A percentile compares a stretch with the other conserved stretches of the same genome.
phyloP scores from a whole-genome alignment of 2,797 vertebrate genomes.

The Sebastes cheni region DNA sequence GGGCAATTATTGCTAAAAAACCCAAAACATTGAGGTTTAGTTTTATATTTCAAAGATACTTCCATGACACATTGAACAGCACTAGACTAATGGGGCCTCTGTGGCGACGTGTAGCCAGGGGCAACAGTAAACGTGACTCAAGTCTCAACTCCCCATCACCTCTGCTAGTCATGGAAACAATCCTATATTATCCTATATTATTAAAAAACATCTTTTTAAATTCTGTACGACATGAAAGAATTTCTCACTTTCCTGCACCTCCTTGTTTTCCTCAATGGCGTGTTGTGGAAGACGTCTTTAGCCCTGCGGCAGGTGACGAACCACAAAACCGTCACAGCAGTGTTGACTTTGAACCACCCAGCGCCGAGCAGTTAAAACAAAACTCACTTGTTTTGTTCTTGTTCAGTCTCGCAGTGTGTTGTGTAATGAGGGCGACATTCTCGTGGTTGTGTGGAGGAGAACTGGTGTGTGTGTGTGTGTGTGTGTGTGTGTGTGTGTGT shows the following conservation, averaged over 20 bases:
- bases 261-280: slow-evolving; percentile 37
- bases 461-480: slow-evolving; percentile 16
- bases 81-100: neutral
- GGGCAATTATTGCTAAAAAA: neutral
- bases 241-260: slow-evolving; percentile 27
- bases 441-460: slow-evolving; percentile 54
- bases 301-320: slow-evolving; percentile 50
- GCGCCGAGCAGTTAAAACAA: slow-evolving; percentile 39
- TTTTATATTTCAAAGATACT: neutral
- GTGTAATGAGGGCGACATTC: slow-evolving; percentile 62
- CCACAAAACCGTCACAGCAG: slow-evolving; percentile 31
- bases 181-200: slow-evolving; percentile 1
- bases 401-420: slow-evolving; percentile 34
- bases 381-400: slow-evolving; percentile 63
- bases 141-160: neutral
- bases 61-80: neutral
- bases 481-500: slow-evolving; percentile 32
- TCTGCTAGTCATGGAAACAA: slow-evolving; percentile 28
- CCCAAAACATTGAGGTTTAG: neutral
- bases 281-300: slow-evolving; percentile 34
- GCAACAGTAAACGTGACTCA: neutral
- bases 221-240: slow-evolving; percentile 23
- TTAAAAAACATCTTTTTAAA: neutral
- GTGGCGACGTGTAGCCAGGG: neutral
- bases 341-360: slow-evolving; percentile 62